Conservation (phyloP, 2,113 vertebrate genomes). For the Cyprinodon variegatus region DNA sequence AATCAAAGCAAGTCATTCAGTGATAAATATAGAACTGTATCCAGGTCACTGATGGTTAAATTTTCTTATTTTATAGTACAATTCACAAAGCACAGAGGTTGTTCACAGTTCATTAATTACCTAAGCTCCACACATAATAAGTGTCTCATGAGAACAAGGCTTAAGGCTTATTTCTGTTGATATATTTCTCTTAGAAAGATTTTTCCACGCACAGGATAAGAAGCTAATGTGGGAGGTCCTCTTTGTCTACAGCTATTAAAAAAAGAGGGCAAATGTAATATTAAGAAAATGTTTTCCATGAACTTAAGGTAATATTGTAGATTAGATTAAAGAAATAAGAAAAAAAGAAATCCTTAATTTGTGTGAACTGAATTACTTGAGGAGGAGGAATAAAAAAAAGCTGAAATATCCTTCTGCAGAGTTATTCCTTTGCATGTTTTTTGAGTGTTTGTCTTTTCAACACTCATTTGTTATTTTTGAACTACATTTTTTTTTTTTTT, state of each 20-base stretch:
- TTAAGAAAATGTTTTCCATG: background rate
- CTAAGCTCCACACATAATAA: conserved; percentile 48
- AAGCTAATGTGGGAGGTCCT: background rate
- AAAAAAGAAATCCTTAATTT: no score
- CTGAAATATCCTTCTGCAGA: no score
- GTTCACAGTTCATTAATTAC: conserved; percentile 54
- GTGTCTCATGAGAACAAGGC: conserved; percentile 40
- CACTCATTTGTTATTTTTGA: no score
- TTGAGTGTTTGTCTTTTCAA: no score
- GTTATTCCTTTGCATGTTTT: no score
- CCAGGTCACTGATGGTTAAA: background rate
- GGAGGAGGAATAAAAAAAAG: no score
- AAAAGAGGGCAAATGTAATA: background rate
- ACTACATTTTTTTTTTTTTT: no score
- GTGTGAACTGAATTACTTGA: no score
- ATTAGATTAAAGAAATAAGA: background rate
- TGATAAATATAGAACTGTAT: conserved; percentile 4
- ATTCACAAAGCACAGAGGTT: conserved; percentile 39
- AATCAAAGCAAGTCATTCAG: background rate
- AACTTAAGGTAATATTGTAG: background rate
- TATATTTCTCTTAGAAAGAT: conserved; percentile 13
- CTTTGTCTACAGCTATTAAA: background rate
- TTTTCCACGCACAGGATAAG: background rate
- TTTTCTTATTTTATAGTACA: background rate
- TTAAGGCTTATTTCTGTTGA: conserved; percentile 26